Percentiles rank a stretch among this genome's conserved stretches.
Conservation (phyloP, 2,113 vertebrate genomes). For the Arothron firmamentum region DNA sequence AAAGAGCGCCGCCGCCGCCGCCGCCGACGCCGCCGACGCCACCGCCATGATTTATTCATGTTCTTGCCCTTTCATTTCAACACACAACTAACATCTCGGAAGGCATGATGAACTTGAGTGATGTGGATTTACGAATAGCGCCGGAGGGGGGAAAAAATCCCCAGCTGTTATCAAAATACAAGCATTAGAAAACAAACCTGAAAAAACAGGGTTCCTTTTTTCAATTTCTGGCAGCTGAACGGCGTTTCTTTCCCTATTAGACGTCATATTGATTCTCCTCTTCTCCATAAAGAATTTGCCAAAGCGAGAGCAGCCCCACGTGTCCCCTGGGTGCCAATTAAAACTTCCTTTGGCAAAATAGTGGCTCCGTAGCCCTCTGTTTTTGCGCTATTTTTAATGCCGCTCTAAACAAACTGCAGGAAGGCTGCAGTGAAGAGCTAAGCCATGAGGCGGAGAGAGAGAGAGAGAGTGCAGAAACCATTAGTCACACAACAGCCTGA, state of each 20-base stretch:
- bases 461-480: constrained; percentile 58
- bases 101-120: constrained; percentile 42
- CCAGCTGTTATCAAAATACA: constrained; percentile 43
- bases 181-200: constrained; percentile 42
- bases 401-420: constrained; percentile 56
- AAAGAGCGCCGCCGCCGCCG: constrained; percentile 12
- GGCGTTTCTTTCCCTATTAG: constrained; percentile 52
- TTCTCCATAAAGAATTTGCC: constrained; percentile 65
- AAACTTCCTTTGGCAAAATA: constrained; percentile 72
- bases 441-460: constrained; percentile 50
- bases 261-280: constrained; percentile 50
- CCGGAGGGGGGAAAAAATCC: constrained; percentile 16
- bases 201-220: constrained; percentile 15
- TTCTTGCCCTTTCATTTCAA: constrained; percentile 41
- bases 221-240: constrained; percentile 57
- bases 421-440: constrained; percentile 44
- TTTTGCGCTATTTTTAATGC: constrained; percentile 24
- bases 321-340: constrained; percentile 76
- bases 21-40: constrained; percentile 6
- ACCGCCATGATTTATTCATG: constrained; percentile 41
- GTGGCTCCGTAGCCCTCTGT: constrained; percentile 59
- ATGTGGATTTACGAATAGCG: constrained; percentile 35
- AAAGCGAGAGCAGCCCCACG: constrained; percentile 35
- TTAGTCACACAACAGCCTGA: constrained; percentile 73
- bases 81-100: constrained; percentile 31